Evolutionary conservation across 2,888 invertebrate species (phyloP), one percentile per base, ranked within the genome.

Genomic region (Limnephilus auricula): DNA sequence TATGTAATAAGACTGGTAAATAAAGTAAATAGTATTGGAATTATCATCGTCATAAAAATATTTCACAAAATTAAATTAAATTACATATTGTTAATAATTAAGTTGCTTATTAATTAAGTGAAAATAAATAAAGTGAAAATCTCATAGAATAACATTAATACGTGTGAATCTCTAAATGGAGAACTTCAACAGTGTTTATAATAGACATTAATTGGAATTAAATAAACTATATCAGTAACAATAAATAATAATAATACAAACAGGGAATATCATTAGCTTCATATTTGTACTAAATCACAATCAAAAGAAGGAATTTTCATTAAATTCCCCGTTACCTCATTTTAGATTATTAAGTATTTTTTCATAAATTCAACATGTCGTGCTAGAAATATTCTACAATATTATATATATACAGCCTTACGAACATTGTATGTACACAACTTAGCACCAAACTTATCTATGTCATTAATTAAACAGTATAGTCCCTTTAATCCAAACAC

Each of bases 281-380:
- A 13, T 88, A 78, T 88, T 88, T 88, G 87, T 88, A 88, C 87
- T 88, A 88, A 88, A 88, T 88, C 87, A 88, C 87, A 88, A 88
- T 65, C 79, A 34, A 40, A 34, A 88, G 78, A 86, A 45, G 86
- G 65, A 86, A 86, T 86, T 86, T 30, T 86, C 50, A 31, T 86
- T 86, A 86, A 88, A 79, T 34, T 25, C 78, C 25, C 65, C 13
- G 32, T 25, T 87, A 87, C 87, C 65, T 65, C 87, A 65, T 87
- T 85, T 85, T 30, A 85, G 40, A 86, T 86, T 85, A 85, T 85
- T 65, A 88, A 88, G 87, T 88, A 78, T 88, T 88, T n/a, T n/a
- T 65, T 88, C 78, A 78, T 18, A 65, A 88, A 88, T 88, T 86
- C 50, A 86, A 88, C 87, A 88, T n/a, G 9, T 34, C 18, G 6